Conservation (phyloP, 2,888 invertebrate genomes). For the Molanna angustata region DNA sequence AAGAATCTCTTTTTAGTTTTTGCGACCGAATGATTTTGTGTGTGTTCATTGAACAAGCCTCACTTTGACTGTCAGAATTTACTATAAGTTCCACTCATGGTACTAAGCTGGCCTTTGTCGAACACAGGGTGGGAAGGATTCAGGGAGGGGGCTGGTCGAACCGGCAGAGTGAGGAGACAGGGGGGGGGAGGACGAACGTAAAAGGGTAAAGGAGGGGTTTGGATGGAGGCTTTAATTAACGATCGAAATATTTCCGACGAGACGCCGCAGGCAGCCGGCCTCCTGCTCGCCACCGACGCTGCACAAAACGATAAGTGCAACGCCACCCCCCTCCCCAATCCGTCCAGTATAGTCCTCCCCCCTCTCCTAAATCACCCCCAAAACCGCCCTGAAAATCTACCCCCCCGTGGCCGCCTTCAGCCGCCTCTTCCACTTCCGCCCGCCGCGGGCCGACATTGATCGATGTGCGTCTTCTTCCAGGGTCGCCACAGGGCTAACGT, state of each 20-base stretch:
- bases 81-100: no score
- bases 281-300: constrained; percentile 26
- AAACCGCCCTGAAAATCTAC: no score
- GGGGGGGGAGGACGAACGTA: neutral
- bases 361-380: neutral
- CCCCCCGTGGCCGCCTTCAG: no score
- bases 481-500: constrained; percentile 52
- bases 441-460: constrained; percentile 53
- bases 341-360: no score
- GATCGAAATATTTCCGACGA: constrained; percentile 14
- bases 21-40: no score
- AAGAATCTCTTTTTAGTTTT: no score
- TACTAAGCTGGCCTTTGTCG: constrained; percentile 4
- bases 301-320: constrained; percentile 35
- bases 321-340: constrained; percentile 19
- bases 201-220: neutral
- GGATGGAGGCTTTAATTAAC: constrained; percentile 6
- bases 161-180: constrained; percentile 5
- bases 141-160: constrained; percentile 17
- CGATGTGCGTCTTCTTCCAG: constrained; percentile 65
- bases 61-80: no score
- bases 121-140: constrained; percentile 16
- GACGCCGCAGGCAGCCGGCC: constrained; percentile 22
- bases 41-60: no score
- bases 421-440: no score